Conservation (phyloP, 1,140 invertebrate genomes). For the Hycleus cichorii region DNA sequence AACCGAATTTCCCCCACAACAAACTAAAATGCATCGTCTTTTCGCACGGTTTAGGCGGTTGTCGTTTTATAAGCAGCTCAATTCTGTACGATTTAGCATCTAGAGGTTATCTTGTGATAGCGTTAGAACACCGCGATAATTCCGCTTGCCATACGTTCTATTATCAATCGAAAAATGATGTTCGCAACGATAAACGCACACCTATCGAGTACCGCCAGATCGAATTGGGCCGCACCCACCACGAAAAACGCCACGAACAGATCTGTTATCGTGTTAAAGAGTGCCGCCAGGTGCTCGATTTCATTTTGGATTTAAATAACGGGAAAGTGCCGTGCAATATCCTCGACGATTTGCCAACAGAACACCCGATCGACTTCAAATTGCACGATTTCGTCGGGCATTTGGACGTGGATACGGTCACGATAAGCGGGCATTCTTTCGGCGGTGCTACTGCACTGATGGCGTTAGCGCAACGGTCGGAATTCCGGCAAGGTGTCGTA, state of each 20-base stretch:
- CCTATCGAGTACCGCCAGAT: conserved; percentile 34
- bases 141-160: conserved; percentile 51
- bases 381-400: conserved; percentile 42
- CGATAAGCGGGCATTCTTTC: conserved; percentile 61
- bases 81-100: conserved; percentile 56
- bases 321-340: conserved; percentile 50
- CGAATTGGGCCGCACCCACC: conserved; percentile 37
- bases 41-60: conserved; percentile 60
- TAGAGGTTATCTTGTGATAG: conserved; percentile 57
- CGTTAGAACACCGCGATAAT: conserved; percentile 56
- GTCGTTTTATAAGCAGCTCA: conserved; percentile 53
- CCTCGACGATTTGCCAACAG: conserved; percentile 36
- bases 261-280: conserved; percentile 48
- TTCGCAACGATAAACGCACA: conserved; percentile 33
- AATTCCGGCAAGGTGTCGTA: conserved; percentile 52
- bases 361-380: conserved; percentile 22
- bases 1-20: conserved; percentile 24
- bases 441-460: conserved; percentile 56
- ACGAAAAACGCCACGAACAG: conserved; percentile 38
- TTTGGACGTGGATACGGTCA: conserved; percentile 48
- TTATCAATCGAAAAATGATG: conserved; percentile 37
- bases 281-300: conserved; percentile 47
- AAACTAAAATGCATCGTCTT: conserved; percentile 56
- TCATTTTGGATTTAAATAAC: conserved; percentile 48
- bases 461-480: conserved; percentile 45